A percentile compares a stretch with the other conserved stretches of the same genome.
phyloP scores from a whole-genome alignment of 1,140 invertebrate species.

The Cepaea nemoralis region DNA sequence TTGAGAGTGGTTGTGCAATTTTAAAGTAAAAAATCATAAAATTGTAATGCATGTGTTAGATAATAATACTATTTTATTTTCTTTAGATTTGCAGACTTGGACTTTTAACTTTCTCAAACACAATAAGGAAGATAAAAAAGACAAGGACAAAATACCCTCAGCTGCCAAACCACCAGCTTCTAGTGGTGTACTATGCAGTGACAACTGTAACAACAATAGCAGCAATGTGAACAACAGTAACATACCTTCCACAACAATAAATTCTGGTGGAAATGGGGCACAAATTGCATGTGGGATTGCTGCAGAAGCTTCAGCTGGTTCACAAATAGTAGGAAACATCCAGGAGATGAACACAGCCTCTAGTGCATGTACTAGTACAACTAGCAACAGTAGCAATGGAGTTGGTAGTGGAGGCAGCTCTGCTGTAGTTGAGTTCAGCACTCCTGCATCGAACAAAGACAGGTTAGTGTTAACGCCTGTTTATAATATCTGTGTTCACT shows the following conservation, averaged over 20 bases:
- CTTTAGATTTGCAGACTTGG: conserved; percentile 42
- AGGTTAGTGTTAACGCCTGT: conserved; percentile 42
- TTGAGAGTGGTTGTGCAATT: too few species aligned
- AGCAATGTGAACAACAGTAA: neutral
- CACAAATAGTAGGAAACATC: neutral
- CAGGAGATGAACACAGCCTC: neutral
- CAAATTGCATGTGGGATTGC: too few species aligned
- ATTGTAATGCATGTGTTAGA: too few species aligned
- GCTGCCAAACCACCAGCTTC: conserved; percentile 7
- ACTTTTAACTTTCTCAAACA: conserved; percentile 50
- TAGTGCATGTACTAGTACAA: neutral
- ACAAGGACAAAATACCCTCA: conserved; percentile 43
- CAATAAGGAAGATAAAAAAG: conserved; percentile 44
- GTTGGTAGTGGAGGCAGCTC: conserved; percentile 12
- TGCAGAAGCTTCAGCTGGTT: neutral
- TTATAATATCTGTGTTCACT: too few species aligned
- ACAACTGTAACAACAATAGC: neutral
- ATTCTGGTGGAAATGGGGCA: neutral
- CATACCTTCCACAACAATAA: neutral
- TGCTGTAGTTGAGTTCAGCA: conserved; percentile 57
- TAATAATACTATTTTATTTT: neutral
- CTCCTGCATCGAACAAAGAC: conserved; percentile 47
- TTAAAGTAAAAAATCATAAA: too few species aligned
- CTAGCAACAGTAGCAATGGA: neutral
- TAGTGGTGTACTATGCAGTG: neutral